Percentiles rank a stretch among this genome's conserved stretches.
Evolutionary conservation across 2,113 vertebrate genomes (phyloP).

Genomic region (Ctenodactylus gundi): DNA sequence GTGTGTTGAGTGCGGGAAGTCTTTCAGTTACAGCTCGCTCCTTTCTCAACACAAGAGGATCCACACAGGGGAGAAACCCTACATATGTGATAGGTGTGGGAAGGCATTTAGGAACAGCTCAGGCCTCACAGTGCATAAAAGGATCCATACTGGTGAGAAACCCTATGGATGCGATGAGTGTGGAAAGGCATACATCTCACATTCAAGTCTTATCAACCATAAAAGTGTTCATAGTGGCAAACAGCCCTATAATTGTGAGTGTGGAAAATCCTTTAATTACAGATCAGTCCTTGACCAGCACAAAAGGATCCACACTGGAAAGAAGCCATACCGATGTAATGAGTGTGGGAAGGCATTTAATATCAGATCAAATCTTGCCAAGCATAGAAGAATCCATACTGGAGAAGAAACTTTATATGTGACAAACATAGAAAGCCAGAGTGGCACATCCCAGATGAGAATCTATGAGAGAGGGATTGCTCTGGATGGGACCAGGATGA

Average conservation of each 20-base stretch:
- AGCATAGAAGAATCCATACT: slow-evolving; percentile 72
- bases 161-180: slow-evolving; percentile 75
- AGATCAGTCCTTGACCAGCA: slow-evolving; percentile 77
- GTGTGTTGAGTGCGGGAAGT: slow-evolving; percentile 76
- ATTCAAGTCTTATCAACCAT: slow-evolving; percentile 76
- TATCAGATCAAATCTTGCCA: slow-evolving; percentile 74
- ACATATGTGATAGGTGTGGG: slow-evolving; percentile 70
- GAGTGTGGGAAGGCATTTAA: slow-evolving; percentile 77
- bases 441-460: slow-evolving; percentile 46
- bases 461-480: slow-evolving; percentile 40
- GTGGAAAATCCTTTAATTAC: slow-evolving; percentile 78
- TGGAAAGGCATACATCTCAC: slow-evolving; percentile 75
- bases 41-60: slow-evolving; percentile 87
- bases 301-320: slow-evolving; percentile 76
- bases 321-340: slow-evolving; percentile 73
- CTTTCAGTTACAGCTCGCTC: slow-evolving; percentile 77
- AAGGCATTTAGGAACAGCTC: slow-evolving; percentile 74
- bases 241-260: slow-evolving; percentile 77
- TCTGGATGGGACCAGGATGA: slow-evolving; percentile 62
- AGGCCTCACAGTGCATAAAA: slow-evolving; percentile 75
- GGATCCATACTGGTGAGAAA: slow-evolving; percentile 78
- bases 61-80: slow-evolving; percentile 80
- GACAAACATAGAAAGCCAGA: slow-evolving; percentile 38
- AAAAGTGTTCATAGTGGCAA: slow-evolving; percentile 73
- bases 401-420: slow-evolving; percentile 63